Base-by-base conservation (phyloP, 2,888 invertebrate species). In the Ophion ellenae region DNA sequence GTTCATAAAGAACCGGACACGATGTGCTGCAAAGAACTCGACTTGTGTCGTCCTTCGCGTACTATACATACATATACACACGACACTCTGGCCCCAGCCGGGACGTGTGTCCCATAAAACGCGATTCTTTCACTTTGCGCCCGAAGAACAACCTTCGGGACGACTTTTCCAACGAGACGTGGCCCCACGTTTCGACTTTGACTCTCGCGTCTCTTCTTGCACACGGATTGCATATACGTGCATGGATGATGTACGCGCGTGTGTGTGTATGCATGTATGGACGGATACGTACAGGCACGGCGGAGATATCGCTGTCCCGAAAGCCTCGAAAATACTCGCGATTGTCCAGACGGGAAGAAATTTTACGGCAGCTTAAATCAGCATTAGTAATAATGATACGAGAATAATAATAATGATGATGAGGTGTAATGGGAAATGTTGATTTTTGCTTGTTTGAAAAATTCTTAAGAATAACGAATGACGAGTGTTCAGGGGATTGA, bases 151-250 rank as follows among this genome's bases (percentile, higher is more conserved):
- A 85, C 85, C 85, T 85, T 85, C 83, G 76, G 67, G 73, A 77
- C 83, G 80, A 69, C 80, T 85, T 85, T 85, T 85, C 85, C 85
- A 83, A 71, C 71, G 83, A 71, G 83, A 61, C 69, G 71, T 45
- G 80, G 77, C 75, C 71, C 40, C 75, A 45, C 67, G 73, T 73
- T 78, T 79, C 78, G 76, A 77, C 70, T 76, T 82, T 76, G 69
- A 70, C 70, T 78, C 70, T 78, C 47, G 7, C 53, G 67, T 74
- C 66, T 84, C 61, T 20, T 53, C 59, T 63, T 73, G 28, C 66
- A 61, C 45, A n/a, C 53, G 53, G 9, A 28, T 40, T 32, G 32
- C 32, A 10, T 45, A 40, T 75, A 28, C 47, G 17, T 36, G 10
- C 11, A 53, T 4, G 17, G 17, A 53, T 53, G 17, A 17, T 17